Conservation (phyloP, 2,113 vertebrate genomes). For the Sterrhoptilus dennistouni region DNA sequence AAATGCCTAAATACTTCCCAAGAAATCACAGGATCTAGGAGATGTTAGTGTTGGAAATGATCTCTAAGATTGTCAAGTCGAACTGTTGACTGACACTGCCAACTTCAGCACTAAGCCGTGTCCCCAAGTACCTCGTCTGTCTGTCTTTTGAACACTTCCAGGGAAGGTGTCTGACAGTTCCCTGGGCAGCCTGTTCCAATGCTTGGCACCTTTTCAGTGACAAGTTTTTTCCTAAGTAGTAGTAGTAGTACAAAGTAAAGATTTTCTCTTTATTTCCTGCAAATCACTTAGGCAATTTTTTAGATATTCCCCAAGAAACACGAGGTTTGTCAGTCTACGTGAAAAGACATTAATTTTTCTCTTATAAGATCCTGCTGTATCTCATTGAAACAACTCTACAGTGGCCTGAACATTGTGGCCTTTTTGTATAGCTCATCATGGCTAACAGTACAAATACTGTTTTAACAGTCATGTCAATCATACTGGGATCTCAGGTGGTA, state of each 20-base stretch:
- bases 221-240: not conserved
- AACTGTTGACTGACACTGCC: not conserved
- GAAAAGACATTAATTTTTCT: not conserved
- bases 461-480: not conserved
- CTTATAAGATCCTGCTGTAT: rapidly evolving
- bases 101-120: not conserved
- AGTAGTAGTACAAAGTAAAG: not conserved
- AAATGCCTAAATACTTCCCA: not conserved
- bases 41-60: not conserved
- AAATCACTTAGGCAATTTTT: not conserved
- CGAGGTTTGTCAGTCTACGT: not conserved
- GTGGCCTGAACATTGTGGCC: not conserved
- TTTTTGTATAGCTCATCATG: not conserved
- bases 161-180: not conserved
- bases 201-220: not conserved
- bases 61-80: not conserved
- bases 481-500: not conserved
- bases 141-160: not conserved
- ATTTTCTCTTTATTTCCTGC: not conserved
- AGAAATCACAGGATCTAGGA: not conserved
- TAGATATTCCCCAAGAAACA: not conserved
- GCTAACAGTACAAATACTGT: not conserved
- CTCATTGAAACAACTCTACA: not conserved
- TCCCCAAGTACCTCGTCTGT: not conserved
- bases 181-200: not conserved